Evolutionary conservation across 2,797 vertebrate species (phyloP).

Genomic region (Scarus forsteni): DNA sequence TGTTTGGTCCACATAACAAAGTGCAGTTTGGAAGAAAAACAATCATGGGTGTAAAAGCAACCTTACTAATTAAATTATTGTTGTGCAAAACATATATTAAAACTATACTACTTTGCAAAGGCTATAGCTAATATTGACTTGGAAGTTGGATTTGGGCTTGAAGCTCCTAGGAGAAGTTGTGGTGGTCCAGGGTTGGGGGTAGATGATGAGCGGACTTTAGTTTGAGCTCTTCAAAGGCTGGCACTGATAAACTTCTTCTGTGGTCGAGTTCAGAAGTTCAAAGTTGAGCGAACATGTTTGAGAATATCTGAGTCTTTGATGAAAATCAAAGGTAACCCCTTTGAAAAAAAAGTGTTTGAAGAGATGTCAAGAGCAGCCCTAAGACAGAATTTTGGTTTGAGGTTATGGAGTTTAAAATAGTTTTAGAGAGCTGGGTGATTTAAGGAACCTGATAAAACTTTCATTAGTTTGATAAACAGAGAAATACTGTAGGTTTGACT

Average conservation of each 20-base stretch:
- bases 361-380: background rate
- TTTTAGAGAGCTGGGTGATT: background rate
- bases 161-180: background rate
- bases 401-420: background rate
- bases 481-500: too few relatives aligned
- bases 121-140: too few relatives aligned
- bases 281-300: background rate
- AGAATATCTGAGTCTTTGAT: conserved; percentile 16
- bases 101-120: too few relatives aligned
- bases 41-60: too few relatives aligned
- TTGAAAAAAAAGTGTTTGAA: background rate
- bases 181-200: background rate
- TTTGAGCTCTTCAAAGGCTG: conserved; percentile 4
- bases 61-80: too few relatives aligned
- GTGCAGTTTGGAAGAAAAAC: too few relatives aligned
- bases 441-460: background rate
- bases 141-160: too few relatives aligned
- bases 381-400: background rate
- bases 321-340: conserved; percentile 5
- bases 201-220: background rate
- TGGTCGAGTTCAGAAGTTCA: background rate
- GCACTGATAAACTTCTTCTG: background rate
- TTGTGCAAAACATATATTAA: too few relatives aligned
- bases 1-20: too few relatives aligned
- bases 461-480: background rate